Base-by-base conservation (phyloP, 2,113 vertebrate genomes). In the Macquaria ambigua region DNA sequence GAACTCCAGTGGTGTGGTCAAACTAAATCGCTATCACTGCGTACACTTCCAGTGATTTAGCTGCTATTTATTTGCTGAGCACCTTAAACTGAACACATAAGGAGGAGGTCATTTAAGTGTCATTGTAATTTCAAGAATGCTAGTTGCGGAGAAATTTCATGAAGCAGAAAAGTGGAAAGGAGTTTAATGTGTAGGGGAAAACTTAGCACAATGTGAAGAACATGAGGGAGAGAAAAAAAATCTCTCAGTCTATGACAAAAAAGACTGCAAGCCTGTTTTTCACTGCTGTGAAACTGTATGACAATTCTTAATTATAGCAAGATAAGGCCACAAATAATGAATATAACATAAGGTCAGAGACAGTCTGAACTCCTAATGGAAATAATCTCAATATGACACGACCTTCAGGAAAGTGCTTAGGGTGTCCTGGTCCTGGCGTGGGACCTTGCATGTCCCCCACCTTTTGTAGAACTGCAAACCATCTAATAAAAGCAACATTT, bases 1-100 rank as follows among this genome's bases (percentile, higher is more conserved):
- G 86, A 92, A 83, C 90, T 94, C 91, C 93, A 90, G 91, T 77
- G 87, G 91, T n/a, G 90, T 90, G 91, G 93, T 94, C 93, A 93
- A 83, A 84, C 86, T 59, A 85, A 90, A 91, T 85, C 68, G 83
- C 85, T 83, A 83, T 87, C 72, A 41, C 80, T 67, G 70, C 15
- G 59, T 74, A 66, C 74, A 59, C 77, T 69, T 77, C 56, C 68
- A 84, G 84, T 82, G 87, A 81, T 88, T 92, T 89, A 87, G 73
- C 28, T 69, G 70, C 88, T 2, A 46, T 82, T 89, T 83, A 77
- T 84, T 67, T 41, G 88, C 87, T 59, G 74, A 83, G 72, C 81
- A 90, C 67, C 84, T 85, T 75, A 79, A 87, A 79, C 39, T 74
- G 52, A 88, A 68, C 8, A 9, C 74, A 77, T 81, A 70, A 75